A percentile compares a stretch with the other conserved stretches of the same genome.
phyloP scores from a whole-genome alignment of 2,888 invertebrate genomes.

The Nysson spinosus region DNA sequence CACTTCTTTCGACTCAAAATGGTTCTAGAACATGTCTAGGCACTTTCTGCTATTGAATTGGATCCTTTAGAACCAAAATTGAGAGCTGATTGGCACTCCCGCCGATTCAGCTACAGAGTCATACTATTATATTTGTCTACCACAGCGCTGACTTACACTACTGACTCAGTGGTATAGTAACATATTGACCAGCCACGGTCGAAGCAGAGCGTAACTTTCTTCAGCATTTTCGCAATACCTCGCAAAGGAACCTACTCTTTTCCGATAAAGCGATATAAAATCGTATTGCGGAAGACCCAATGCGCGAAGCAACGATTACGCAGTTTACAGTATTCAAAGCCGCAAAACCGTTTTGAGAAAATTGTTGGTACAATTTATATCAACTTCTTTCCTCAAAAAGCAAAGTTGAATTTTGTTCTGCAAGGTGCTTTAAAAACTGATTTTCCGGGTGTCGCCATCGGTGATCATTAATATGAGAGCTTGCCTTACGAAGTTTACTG shows the following conservation, averaged over 20 bases:
- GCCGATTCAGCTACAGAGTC: no score
- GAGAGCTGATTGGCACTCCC: no score
- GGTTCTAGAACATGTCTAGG: no score
- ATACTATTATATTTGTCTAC: no score
- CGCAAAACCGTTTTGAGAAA: constrained; percentile 12
- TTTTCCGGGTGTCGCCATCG: neutral
- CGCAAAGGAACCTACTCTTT: constrained; percentile 11
- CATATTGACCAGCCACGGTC: constrained; percentile 3
- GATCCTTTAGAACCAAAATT: no score
- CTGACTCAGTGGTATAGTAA: neutral
- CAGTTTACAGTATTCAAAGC: constrained; percentile 23
- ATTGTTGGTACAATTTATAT: constrained; percentile 12
- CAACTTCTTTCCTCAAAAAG: neutral
- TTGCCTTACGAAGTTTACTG: no score
- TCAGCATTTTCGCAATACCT: neutral
- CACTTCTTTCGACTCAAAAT: no score
- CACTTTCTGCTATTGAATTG: no score
- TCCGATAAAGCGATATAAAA: constrained; percentile 10
- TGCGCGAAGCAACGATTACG: constrained; percentile 20
- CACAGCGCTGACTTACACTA: no score
- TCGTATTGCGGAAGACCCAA: constrained; percentile 1
- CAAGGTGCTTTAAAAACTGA: neutral
- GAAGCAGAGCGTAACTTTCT: neutral
- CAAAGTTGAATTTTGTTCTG: neutral
- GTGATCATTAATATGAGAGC: no score